Conservation (phyloP, 1,140 invertebrate genomes). For the Phthorimaea operculella region DNA sequence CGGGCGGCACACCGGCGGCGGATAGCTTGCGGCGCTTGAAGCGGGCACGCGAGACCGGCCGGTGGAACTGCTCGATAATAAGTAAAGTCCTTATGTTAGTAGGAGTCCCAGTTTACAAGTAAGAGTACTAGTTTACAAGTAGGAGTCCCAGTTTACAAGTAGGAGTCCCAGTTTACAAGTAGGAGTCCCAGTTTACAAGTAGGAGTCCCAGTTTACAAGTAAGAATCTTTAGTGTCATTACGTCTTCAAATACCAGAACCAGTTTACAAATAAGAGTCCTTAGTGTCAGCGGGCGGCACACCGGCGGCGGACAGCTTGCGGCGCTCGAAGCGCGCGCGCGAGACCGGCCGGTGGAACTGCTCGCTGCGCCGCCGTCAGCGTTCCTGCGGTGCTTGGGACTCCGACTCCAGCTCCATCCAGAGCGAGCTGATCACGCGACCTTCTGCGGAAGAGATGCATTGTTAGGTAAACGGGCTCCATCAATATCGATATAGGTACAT, state of each 20-base stretch:
- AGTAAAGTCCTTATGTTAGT: too few species aligned
- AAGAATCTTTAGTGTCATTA: too few species aligned
- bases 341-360: slow-evolving; percentile 60
- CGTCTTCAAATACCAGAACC: too few species aligned
- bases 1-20: slow-evolving; percentile 56
- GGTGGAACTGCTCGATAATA: slow-evolving; percentile 64
- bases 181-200: too few species aligned
- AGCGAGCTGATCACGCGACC: slow-evolving; percentile 50
- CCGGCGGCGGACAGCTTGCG: slow-evolving; percentile 60
- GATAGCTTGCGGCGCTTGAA: slow-evolving; percentile 58
- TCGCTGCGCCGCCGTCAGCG: slow-evolving; percentile 62
- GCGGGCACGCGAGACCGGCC: slow-evolving; percentile 53
- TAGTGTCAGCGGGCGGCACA: slow-evolving; percentile 46
- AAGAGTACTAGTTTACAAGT: too few species aligned
- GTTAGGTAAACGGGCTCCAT: slow-evolving; percentile 5
- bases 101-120: too few species aligned
- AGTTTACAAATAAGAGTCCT: slow-evolving; percentile 37
- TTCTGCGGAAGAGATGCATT: slow-evolving; percentile 22
- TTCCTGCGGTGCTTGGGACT: slow-evolving; percentile 32
- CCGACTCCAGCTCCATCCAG: slow-evolving; percentile 59
- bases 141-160: too few species aligned
- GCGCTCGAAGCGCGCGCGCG: slow-evolving; percentile 49
- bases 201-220: too few species aligned
- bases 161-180: too few species aligned
- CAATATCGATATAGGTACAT: too few species aligned